Evolutionary conservation across 2,113 vertebrate genomes (phyloP).

Genomic region (Apeltes quadracus): DNA sequence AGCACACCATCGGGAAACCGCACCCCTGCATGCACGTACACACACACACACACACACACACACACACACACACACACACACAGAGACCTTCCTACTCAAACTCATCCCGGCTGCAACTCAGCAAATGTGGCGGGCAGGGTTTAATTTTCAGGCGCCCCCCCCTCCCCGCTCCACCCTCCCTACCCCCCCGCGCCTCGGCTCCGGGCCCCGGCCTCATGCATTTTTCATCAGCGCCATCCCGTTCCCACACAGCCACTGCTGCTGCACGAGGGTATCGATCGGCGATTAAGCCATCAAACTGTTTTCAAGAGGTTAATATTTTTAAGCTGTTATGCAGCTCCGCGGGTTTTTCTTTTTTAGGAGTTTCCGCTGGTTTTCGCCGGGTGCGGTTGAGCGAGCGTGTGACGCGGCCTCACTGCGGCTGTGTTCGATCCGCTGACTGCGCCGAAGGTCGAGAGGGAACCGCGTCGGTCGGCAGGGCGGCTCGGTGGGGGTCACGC

Average conservation of each 20-base stretch:
- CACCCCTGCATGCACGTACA: slow-evolving; percentile 21
- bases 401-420: too few relatives aligned
- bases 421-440: slow-evolving; percentile 62
- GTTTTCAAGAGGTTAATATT: slow-evolving; percentile 85
- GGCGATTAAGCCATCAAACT: slow-evolving; percentile 89
- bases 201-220: slow-evolving; percentile 82
- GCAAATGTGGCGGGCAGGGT: slow-evolving; percentile 81
- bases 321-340: slow-evolving; percentile 72
- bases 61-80: slow-evolving; percentile 31
- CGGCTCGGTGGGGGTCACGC: slow-evolving; percentile 36
- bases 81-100: slow-evolving; percentile 46
- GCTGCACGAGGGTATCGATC: slow-evolving; percentile 84
- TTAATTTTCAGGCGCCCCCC: slow-evolving; percentile 82
- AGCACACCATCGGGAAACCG: slow-evolving; percentile 49
- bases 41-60: slow-evolving; percentile 26
- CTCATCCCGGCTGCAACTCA: slow-evolving; percentile 75
- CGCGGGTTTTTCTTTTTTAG: slow-evolving; percentile 55
- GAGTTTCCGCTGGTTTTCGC: slow-evolving; percentile 54
- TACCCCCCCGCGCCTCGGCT: slow-evolving; percentile 61
- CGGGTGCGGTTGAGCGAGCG: too few relatives aligned
- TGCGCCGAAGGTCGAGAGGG: slow-evolving; percentile 52
- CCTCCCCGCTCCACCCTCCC: slow-evolving; percentile 68
- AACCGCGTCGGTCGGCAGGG: slow-evolving; percentile 59
- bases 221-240: slow-evolving; percentile 84
- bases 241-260: slow-evolving; percentile 69